These are phyloP conservation scores for Octonoba sinensis DNA, from an alignment of 2,888 invertebrate species.

Conservation along the genomic window DNA sequence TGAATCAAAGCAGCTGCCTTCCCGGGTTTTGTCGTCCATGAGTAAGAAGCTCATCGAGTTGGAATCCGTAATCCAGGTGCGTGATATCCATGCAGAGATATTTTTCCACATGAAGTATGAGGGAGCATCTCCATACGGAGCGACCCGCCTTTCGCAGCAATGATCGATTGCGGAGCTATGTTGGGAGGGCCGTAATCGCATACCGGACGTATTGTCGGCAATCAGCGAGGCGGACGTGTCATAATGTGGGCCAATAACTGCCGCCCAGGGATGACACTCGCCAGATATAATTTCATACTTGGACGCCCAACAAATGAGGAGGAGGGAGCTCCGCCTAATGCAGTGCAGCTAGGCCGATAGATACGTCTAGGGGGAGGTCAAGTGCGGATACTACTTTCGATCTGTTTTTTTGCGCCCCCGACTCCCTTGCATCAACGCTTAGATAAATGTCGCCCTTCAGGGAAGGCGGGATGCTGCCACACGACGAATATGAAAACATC, in stretches of 20 bases:
- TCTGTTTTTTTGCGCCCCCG: constrained; percentile 14
- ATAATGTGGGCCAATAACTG: constrained; percentile 52
- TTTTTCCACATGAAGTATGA: too few relatives aligned
- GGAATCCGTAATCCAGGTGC: too few relatives aligned
- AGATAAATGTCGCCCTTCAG: constrained; percentile 62
- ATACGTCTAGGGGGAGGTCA: constrained; percentile 43
- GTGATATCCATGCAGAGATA: too few relatives aligned
- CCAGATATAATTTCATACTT: constrained; percentile 60
- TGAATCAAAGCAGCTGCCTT: too few relatives aligned
- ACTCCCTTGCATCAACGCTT: constrained; percentile 33
- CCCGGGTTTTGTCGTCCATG: too few relatives aligned
- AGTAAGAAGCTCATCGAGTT: too few relatives aligned
- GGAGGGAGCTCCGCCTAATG: constrained; percentile 20
- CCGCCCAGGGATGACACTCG: constrained; percentile 32
- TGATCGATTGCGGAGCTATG: too few relatives aligned
- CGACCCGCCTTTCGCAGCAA: too few relatives aligned
- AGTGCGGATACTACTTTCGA: constrained; percentile 23
- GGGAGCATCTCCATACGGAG: too few relatives aligned
- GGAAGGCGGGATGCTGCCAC: constrained; percentile 38
- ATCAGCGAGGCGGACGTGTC: constrained; percentile 39
- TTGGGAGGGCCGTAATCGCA: constrained; percentile 8
- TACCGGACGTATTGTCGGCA: constrained; percentile 39
- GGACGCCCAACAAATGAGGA: constrained; percentile 54
- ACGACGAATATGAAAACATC: constrained; percentile 59
- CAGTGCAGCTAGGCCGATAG: constrained; percentile 49